phyloP scores from a whole-genome alignment of 2,797 vertebrate species.

The Arctocebus calabarensis region DNA sequence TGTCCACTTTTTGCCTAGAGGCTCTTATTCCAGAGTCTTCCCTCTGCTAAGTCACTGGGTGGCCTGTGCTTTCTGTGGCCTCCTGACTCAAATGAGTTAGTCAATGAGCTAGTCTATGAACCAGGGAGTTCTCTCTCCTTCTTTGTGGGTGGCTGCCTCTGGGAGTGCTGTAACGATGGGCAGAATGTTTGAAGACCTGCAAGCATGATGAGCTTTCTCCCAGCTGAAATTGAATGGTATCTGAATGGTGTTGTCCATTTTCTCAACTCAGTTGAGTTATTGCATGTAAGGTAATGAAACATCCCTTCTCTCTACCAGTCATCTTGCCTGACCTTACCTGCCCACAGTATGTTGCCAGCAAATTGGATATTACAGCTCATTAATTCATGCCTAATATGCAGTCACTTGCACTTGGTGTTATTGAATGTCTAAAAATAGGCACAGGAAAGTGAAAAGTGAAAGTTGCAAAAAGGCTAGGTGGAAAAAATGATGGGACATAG shows the following conservation, averaged over 20 bases:
- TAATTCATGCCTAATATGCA: conserved; percentile 52
- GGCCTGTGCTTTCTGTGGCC: not conserved
- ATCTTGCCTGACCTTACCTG: not conserved
- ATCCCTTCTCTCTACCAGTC: not conserved
- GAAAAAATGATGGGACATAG: conserved; percentile 17
- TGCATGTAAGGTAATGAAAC: not conserved
- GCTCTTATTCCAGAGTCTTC: not conserved
- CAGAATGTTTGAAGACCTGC: not conserved
- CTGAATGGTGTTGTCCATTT: not conserved
- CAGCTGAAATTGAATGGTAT: not conserved
- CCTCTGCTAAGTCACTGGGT: not conserved
- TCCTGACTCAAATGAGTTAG: not conserved
- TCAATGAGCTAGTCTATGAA: not conserved
- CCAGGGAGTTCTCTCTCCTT: not conserved
- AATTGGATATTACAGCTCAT: conserved; percentile 5
- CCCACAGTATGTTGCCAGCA: conserved; percentile 30
- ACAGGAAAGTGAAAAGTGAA: conserved; percentile 50
- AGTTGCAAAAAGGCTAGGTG: conserved; percentile 43
- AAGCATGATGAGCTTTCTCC: not conserved
- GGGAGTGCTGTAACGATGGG: not conserved
- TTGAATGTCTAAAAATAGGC: conserved; percentile 63
- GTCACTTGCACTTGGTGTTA: not conserved
- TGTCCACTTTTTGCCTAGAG: not conserved
- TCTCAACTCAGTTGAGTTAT: not conserved
- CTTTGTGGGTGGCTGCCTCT: not conserved